Percentiles rank a stretch among this genome's conserved stretches.
Conservation (phyloP, 2,888 invertebrate genomes). For the Boloria selene region DNA sequence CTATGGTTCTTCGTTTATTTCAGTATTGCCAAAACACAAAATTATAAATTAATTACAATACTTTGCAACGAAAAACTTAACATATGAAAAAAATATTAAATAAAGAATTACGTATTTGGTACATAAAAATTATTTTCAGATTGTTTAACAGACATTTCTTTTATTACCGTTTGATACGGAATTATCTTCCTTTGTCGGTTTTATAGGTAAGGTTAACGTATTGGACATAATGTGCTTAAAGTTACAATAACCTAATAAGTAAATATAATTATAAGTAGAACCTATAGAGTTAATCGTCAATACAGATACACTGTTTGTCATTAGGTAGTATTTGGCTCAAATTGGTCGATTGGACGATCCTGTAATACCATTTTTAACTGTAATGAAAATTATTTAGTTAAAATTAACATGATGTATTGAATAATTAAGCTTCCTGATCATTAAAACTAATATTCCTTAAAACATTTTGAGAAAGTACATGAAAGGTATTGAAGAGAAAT, state of each 20-base stretch:
- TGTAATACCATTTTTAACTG: neutral
- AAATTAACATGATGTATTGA: neutral
- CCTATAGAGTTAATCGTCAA: constrained; percentile 2
- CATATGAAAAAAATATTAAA: constrained; percentile 8
- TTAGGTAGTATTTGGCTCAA: constrained; percentile 37
- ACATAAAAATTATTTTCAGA: constrained; percentile 6
- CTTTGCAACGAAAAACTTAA: constrained; percentile 14
- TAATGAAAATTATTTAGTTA: constrained; percentile 11
- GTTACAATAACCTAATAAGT: neutral
- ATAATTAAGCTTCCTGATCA: neutral
- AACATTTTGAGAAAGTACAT: too few relatives aligned
- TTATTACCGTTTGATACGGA: neutral
- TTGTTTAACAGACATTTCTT: neutral
- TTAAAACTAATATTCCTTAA: neutral
- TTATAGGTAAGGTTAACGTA: too few relatives aligned
- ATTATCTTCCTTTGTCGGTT: neutral
- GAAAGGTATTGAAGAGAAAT: neutral
- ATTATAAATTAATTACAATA: constrained; percentile 13
- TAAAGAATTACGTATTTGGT: constrained; percentile 16
- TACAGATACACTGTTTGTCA: constrained; percentile 14
- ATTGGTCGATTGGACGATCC: constrained; percentile 37
- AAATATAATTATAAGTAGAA: constrained; percentile 12
- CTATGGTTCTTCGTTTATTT: constrained; percentile 8
- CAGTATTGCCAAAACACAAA: constrained; percentile 21
- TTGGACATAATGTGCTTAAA: too few relatives aligned